Base-by-base conservation (phyloP, 2,113 vertebrate species). In the Eulemur rufifrons region DNA sequence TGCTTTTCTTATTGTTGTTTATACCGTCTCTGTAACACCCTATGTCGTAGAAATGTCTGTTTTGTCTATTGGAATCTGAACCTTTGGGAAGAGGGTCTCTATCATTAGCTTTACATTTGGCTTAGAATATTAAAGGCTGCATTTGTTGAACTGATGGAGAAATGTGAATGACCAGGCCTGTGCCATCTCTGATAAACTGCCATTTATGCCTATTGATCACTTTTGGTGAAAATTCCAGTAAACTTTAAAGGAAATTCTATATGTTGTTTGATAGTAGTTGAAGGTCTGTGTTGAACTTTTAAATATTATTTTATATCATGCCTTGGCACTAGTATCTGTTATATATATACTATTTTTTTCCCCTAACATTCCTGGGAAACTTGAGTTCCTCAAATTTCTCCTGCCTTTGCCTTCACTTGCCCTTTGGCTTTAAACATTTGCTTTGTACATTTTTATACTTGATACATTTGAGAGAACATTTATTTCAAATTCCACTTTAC, bases 401-500 rank as follows among this genome's bases (percentile, higher is more conserved):
- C 34, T 52, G 56, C 42, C 25, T 96, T 91, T 93, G 25, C 47
- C 54, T 89, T 92, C 54, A 81, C 66, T 96, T 96, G 54, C 32
- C 50, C 61, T 92, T 87, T 87, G 63, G 47, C 25, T 95, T 96
- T 50, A 81, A 94, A 85, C n/a, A 86, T 81, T 97, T 78, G 52
- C 29, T 96, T 96, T 96, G 50, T 73, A 37, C 47, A 88, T 92
- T 77, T 90, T 27, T 96, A 45, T 68, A 66, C 34, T 78, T 73
- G 82, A 73, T 45, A 86, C 76, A 34, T 80, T 88, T 92, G 39
- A 74, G 50, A 94, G 27, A 89, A 74, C 29, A 86, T 92, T 91
- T 88, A 89, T 83, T 94, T 95, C 89, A 94, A 96, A 93, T 93
- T 68, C 74, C 9, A 50, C 56, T 91, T 89, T 74, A 52, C 34